Percentiles rank a stretch among this genome's conserved stretches.
phyloP scores from a whole-genome alignment of 2,888 invertebrate genomes.

The Drosophila mulleri region DNA sequence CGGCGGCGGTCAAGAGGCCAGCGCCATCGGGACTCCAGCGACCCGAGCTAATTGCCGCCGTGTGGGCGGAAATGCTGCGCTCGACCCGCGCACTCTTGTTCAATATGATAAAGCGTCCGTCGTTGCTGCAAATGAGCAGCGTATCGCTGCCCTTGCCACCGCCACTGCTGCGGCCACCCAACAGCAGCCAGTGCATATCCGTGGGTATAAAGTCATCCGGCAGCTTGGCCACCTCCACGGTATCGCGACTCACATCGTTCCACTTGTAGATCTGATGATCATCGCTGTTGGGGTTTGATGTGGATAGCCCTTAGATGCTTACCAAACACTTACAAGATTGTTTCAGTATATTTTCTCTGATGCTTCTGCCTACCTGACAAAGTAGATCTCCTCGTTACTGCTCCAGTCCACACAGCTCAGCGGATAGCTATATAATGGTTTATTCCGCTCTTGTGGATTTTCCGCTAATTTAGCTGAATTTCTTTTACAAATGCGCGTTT shows the following conservation, averaged over 20 bases:
- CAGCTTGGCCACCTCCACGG: slow-evolving; percentile 91
- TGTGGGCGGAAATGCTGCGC: slow-evolving; percentile 96
- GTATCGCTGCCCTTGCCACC: slow-evolving; percentile 87
- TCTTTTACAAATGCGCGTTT: slow-evolving; percentile 91
- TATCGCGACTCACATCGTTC: slow-evolving; percentile 93
- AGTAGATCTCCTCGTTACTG: slow-evolving; percentile 96
- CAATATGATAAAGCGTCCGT: slow-evolving; percentile 95
- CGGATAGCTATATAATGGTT: slow-evolving; percentile 86
- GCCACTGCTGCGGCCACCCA: slow-evolving; percentile 83
- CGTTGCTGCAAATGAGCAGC: slow-evolving; percentile 93
- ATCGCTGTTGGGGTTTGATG: slow-evolving; percentile 87
- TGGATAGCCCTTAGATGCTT: not conserved
- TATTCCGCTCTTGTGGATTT: slow-evolving; percentile 13
- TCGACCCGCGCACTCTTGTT: slow-evolving; percentile 96
- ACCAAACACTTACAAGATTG: not conserved
- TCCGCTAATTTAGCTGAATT: slow-evolving; percentile 86
- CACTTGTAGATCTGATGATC: slow-evolving; percentile 95
- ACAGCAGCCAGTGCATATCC: slow-evolving; percentile 93
- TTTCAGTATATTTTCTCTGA: not conserved
- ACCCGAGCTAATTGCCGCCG: slow-evolving; percentile 94
- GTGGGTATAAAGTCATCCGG: slow-evolving; percentile 94
- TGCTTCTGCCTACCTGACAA: slow-evolving; percentile 89
- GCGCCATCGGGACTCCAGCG: slow-evolving; percentile 98
- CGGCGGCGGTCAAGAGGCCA: slow-evolving; percentile 96
- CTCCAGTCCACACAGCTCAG: slow-evolving; percentile 97